Evolutionary conservation across 2,888 invertebrate species (phyloP).

Genomic region (Morpho achilles): DNA sequence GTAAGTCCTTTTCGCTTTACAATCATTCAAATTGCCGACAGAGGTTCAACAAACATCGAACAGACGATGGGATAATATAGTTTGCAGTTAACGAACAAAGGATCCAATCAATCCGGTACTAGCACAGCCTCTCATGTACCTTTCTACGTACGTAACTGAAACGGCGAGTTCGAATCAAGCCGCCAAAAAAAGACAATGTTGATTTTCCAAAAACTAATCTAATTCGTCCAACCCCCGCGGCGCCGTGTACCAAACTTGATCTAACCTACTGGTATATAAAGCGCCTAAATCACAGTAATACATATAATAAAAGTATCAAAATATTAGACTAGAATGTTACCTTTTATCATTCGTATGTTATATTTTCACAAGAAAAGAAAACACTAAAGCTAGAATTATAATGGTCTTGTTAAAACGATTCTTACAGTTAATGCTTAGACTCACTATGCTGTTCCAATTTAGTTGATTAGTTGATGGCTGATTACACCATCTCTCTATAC

Average conservation of each 20-base stretch:
- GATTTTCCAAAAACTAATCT: slow-evolving; percentile 16
- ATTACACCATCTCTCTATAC: too few relatives aligned
- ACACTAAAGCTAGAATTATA: too few relatives aligned
- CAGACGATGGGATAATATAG: slow-evolving; percentile 16
- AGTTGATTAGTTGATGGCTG: too few relatives aligned
- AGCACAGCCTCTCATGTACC: not conserved
- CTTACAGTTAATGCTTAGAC: too few relatives aligned
- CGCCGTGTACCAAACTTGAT: slow-evolving; percentile 19
- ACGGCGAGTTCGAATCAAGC: slow-evolving; percentile 3
- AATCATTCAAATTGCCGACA: too few relatives aligned
- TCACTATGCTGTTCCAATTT: too few relatives aligned
- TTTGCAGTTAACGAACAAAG: slow-evolving; percentile 25
- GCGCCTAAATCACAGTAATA: too few relatives aligned
- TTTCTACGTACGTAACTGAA: not conserved
- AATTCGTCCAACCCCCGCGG: slow-evolving; percentile 22
- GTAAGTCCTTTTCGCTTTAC: not conserved
- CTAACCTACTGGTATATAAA: slow-evolving; percentile 13
- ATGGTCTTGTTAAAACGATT: too few relatives aligned
- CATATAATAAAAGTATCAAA: too few relatives aligned
- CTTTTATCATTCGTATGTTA: too few relatives aligned
- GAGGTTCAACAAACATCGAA: not conserved
- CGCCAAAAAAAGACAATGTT: slow-evolving; percentile 16
- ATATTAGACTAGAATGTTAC: too few relatives aligned
- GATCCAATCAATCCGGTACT: slow-evolving; percentile 9
- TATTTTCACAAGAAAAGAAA: too few relatives aligned